Base-by-base conservation (phyloP, 2,797 vertebrate species). In the Phyllotis vaccarum region DNA sequence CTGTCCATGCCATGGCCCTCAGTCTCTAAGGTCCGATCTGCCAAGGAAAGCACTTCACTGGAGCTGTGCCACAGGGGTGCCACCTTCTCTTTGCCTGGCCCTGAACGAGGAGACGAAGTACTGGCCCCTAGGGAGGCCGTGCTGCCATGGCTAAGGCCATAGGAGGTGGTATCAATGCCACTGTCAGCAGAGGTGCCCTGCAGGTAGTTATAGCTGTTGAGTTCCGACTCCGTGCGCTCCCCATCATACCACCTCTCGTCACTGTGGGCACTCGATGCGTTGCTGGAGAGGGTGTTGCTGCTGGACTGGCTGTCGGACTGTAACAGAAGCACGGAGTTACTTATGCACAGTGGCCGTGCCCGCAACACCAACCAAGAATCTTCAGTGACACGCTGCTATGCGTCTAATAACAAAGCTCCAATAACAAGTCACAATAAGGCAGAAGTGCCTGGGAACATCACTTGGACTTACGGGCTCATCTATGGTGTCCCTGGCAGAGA, bases 231-330 rank as follows among this genome's bases (percentile, higher is more conserved):
- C 0, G 98, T 98, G 93, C 99, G 99, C 72, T 99, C 99, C 2
- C 99, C 99, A 37, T 99, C 99, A 0, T 99, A 99, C 99, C 99
- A 99, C n/a, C 99, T 99, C 97, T 99, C 99, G 0, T 99, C 99
- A 1, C 99, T 99, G 98, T 99, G 99, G 95, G 99, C 98, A 34
- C 99, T 99, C 29, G 99, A 99, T 0, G 99, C 99, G 1, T 99
- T 99, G 98, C 99, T 99, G 80, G 99, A 99, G 60, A 99, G 99
- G 0, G 99, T 99, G 98, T 99, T 99, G 98, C 99, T 99, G 98
- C 99, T 99, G 17, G 99, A 99, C 97, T 99, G 99, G 97, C 99
- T 99, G 27, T 99, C 99, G 11, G 98, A 98, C 99, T 99, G 87
- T 91, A 92, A 95, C 91, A 93, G 66, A 97, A 96, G 92, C 83